Conservation (phyloP, 2,888 invertebrate species). For the Cotesia congregata region DNA sequence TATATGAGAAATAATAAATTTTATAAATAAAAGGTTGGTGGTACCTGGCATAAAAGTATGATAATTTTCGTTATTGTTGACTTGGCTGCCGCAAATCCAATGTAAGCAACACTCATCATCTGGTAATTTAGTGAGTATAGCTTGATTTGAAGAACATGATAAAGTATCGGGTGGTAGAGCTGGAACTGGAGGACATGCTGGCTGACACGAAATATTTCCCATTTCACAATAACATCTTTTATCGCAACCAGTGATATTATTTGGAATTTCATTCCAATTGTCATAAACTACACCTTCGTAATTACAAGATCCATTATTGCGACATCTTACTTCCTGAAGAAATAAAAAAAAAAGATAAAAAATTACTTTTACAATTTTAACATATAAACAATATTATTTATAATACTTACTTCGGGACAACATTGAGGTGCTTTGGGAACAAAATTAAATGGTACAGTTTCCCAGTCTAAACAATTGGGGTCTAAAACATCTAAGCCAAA, state of each 20-base stretch:
- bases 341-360: no score
- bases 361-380: no score
- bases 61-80: conserved; percentile 46
- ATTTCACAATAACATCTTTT: conserved; percentile 89
- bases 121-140: conserved; percentile 76
- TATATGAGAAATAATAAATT: neutral
- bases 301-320: conserved; percentile 86
- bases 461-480: conserved; percentile 89
- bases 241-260: conserved; percentile 86
- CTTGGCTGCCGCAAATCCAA: conserved; percentile 74
- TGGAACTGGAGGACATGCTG: conserved; percentile 83
- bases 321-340: conserved; percentile 79
- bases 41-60: conserved; percentile 36
- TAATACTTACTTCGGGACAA: conserved; percentile 75
- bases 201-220: conserved; percentile 88
- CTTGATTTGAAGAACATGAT: conserved; percentile 79
- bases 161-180: conserved; percentile 82
- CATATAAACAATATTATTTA: no score
- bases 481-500: conserved; percentile 89
- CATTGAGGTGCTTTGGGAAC: conserved; percentile 82
- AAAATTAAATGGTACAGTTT: conserved; percentile 82
- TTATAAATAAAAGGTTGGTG: neutral
- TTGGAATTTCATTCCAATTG: conserved; percentile 88
- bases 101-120: conserved; percentile 89
- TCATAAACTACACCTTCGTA: conserved; percentile 76